Evolutionary conservation across 2,888 invertebrate genomes (phyloP).

Genomic region (Leptogaster cylindrica): DNA sequence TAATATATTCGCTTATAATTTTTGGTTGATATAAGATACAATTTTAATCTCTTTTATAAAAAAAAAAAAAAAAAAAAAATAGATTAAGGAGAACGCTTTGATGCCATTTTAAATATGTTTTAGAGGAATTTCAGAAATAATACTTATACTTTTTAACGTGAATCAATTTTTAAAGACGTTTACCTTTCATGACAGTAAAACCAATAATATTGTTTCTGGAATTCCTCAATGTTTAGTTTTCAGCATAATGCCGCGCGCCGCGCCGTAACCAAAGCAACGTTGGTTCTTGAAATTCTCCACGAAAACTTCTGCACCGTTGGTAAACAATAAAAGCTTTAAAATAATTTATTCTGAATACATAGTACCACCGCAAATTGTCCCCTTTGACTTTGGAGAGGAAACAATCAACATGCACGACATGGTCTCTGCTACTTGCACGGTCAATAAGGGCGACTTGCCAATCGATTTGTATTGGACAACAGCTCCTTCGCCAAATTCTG

Average conservation of each 20-base stretch:
- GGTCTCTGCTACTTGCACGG: slow-evolving; percentile 74
- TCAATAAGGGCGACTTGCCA: slow-evolving; percentile 80
- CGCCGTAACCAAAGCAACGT: too few species aligned
- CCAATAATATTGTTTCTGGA: not conserved
- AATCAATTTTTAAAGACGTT: not conserved
- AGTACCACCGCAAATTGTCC: slow-evolving; percentile 82
- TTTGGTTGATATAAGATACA: too few species aligned
- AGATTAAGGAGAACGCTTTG: too few species aligned
- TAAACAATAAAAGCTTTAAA: not conserved
- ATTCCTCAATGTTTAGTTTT: too few species aligned
- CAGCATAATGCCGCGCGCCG: too few species aligned
- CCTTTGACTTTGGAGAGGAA: slow-evolving; percentile 78
- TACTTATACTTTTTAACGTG: too few species aligned
- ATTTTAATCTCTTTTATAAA: too few species aligned
- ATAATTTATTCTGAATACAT: slow-evolving; percentile 43
- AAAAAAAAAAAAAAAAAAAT: too few species aligned
- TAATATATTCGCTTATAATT: too few species aligned
- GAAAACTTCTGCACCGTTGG: slow-evolving; percentile 7
- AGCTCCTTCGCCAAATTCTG: slow-evolving; percentile 64
- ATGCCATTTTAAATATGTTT: too few species aligned
- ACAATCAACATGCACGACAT: slow-evolving; percentile 79
- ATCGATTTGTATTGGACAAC: slow-evolving; percentile 74
- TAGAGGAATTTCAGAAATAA: too few species aligned
- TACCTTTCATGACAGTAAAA: not conserved
- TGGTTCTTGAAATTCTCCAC: not conserved